phyloP scores from a whole-genome alignment of 2,888 invertebrate species.

The Danaus chrysippus region DNA sequence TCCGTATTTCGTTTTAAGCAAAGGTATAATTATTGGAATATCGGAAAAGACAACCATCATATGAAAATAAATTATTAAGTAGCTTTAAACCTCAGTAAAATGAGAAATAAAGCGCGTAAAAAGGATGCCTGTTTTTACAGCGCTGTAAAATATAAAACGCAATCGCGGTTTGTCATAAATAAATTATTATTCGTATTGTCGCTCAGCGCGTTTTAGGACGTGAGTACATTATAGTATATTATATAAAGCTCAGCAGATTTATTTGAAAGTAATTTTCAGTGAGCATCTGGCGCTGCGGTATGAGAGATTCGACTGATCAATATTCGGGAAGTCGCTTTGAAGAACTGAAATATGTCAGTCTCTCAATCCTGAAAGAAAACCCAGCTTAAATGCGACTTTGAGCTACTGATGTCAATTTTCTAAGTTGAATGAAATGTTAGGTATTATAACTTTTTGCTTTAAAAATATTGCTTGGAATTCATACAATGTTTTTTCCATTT shows the following conservation, averaged over 20 bases:
- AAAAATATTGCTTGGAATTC: too few relatives aligned
- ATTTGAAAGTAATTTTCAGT: constrained; percentile 75
- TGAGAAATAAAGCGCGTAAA: constrained; percentile 2
- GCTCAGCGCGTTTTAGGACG: constrained; percentile 39
- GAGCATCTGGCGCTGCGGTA: constrained; percentile 74
- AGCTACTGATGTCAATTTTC: constrained; percentile 1
- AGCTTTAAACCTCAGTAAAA: constrained; percentile 4
- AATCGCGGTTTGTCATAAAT: constrained; percentile 37
- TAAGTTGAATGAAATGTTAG: neutral
- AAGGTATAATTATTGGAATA: neutral
- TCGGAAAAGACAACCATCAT: neutral
- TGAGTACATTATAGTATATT: constrained; percentile 36
- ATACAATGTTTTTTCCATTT: too few relatives aligned
- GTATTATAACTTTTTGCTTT: too few relatives aligned
- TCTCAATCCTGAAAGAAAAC: constrained; percentile 56
- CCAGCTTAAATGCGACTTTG: constrained; percentile 2
- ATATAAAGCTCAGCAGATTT: constrained; percentile 63
- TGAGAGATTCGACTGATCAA: constrained; percentile 75
- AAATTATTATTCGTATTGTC: constrained; percentile 48
- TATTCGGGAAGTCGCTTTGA: constrained; percentile 69
- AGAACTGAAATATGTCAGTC: constrained; percentile 75
- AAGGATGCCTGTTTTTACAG: constrained; percentile 9
- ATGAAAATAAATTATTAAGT: constrained; percentile 8
- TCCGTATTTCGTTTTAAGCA: too few relatives aligned
- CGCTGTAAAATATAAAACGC: constrained; percentile 24